phyloP scores from a whole-genome alignment of 2,888 invertebrate genomes.

The Meliscaeva auricollis region DNA sequence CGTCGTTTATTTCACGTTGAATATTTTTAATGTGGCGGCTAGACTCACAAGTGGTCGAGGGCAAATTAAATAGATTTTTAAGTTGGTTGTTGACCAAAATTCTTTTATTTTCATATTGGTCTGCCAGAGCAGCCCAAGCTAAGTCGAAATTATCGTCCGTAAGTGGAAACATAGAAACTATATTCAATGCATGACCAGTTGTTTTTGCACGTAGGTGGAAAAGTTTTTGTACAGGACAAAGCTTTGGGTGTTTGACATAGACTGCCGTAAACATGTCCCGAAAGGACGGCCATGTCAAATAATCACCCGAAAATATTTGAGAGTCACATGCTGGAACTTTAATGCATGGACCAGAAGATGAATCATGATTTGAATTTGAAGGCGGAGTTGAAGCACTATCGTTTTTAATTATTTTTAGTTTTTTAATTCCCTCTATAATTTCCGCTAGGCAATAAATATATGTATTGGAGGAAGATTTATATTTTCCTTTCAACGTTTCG shows the following conservation, averaged over 20 bases:
- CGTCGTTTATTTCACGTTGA: conserved; percentile 23
- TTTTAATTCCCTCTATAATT: conserved; percentile 16
- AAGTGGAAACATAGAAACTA: conserved; percentile 11
- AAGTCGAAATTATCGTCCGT: conserved; percentile 38
- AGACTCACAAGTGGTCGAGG: conserved; percentile 1
- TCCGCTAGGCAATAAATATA: conserved; percentile 18
- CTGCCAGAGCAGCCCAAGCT: conserved; percentile 34
- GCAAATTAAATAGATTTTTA: conserved; percentile 1
- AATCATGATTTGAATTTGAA: neutral
- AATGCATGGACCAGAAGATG: neutral
- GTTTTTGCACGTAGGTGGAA: conserved; percentile 6
- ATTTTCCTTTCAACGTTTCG: conserved; percentile 4
- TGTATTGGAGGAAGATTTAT: conserved; percentile 1
- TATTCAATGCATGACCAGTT: neutral
- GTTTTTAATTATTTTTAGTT: conserved; percentile 6
- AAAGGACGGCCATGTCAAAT: conserved; percentile 11
- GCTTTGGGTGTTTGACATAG: neutral
- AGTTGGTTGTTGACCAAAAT: neutral
- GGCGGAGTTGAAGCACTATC: neutral
- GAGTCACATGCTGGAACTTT: conserved; percentile 15
- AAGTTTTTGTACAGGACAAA: neutral
- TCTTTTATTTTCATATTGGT: conserved; percentile 60
- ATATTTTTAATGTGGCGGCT: conserved; percentile 1
- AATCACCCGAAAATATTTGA: conserved; percentile 1
- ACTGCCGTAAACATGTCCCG: conserved; percentile 6